phyloP scores from a whole-genome alignment of 2,113 vertebrate species.

The Agelaius phoeniceus region DNA sequence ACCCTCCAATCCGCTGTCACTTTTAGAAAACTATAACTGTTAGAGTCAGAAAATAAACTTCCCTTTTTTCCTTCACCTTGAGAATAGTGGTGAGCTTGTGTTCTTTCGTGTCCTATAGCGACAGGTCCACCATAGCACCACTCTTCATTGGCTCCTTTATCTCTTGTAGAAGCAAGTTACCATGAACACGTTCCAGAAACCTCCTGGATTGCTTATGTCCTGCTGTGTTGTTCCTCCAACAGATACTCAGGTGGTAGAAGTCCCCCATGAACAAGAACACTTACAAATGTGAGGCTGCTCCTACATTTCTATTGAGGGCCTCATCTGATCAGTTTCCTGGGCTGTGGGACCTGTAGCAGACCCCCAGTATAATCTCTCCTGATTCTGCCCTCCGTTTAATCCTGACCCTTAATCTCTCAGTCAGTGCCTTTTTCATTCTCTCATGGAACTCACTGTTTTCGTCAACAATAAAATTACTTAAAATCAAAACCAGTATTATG shows the following conservation, averaged over 20 bases:
- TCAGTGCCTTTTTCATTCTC: not conserved
- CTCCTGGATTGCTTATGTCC: too few species aligned
- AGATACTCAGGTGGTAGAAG: fast-evolving
- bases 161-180: not conserved
- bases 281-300: not conserved
- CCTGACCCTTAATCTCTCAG: not conserved
- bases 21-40: too few species aligned
- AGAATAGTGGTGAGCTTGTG: too few species aligned
- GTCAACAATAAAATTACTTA: not conserved
- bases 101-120: too few species aligned
- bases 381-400: not conserved
- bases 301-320: not conserved
- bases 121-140: not conserved
- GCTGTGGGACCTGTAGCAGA: not conserved
- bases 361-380: not conserved
- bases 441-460: not conserved
- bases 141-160: not conserved
- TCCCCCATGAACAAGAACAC: not conserved
- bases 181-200: not conserved
- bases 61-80: too few species aligned
- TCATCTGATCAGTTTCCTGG: not conserved
- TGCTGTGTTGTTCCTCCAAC: not conserved
- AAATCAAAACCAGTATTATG: not conserved
- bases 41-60: too few species aligned
- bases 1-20: too few species aligned